A percentile compares a stretch with the other conserved stretches of the same genome.
Evolutionary conservation across 2,888 invertebrate species (phyloP).

Genomic region (Hofmannophila pseudospretella): DNA sequence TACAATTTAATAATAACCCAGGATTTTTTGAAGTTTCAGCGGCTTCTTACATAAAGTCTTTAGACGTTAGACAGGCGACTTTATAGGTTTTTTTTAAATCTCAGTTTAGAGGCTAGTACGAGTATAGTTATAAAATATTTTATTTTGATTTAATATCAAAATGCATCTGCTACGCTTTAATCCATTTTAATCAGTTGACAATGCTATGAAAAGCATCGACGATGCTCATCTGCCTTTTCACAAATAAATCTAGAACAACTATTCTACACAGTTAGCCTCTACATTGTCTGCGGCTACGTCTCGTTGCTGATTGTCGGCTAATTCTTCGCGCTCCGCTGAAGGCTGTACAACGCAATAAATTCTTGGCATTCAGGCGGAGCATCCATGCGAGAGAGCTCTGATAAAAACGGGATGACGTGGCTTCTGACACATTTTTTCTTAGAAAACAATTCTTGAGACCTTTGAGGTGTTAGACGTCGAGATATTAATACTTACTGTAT

Average conservation of each 20-base stretch:
- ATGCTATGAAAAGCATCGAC: too few relatives aligned
- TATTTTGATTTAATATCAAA: too few relatives aligned
- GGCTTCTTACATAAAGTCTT: too few relatives aligned
- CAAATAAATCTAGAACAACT: neutral
- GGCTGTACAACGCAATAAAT: constrained; percentile 72
- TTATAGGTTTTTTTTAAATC: too few relatives aligned
- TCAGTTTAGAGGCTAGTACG: too few relatives aligned
- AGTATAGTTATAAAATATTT: too few relatives aligned
- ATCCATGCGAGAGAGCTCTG: constrained; percentile 60
- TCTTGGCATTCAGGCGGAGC: constrained; percentile 64
- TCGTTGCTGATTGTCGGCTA: constrained; percentile 54
- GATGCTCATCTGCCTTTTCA: too few relatives aligned
- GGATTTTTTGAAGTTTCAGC: too few relatives aligned
- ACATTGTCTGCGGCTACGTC: constrained; percentile 21
- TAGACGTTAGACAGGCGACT: too few relatives aligned
- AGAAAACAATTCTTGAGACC: constrained; percentile 50
- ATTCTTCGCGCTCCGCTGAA: constrained; percentile 61
- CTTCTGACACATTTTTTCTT: constrained; percentile 56
- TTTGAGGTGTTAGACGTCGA: constrained; percentile 29
- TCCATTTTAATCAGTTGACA: too few relatives aligned
- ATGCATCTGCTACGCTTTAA: too few relatives aligned
- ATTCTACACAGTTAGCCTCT: neutral
- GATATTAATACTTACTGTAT: constrained; percentile 23
- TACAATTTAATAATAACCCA: too few relatives aligned
- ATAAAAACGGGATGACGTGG: constrained; percentile 69